phyloP scores from a whole-genome alignment of 30 jellyfish, hydroid and myxozoan genomes.

The Aurelia coerulea region DNA sequence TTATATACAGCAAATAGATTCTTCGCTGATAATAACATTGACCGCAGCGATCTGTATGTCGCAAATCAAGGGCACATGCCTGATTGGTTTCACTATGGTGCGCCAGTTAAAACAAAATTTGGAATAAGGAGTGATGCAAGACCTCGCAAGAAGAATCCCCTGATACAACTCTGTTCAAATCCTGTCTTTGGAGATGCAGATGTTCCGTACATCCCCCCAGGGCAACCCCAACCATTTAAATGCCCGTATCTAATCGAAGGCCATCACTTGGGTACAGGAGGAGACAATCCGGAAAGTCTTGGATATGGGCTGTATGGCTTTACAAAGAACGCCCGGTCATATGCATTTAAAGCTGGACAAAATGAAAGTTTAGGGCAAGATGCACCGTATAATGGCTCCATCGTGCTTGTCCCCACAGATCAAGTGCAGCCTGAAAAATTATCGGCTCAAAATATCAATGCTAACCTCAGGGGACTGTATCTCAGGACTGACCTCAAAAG shows the following conservation, averaged over 20 bases:
- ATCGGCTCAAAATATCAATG: not conserved
- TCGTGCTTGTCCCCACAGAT: slow-evolving; percentile 9
- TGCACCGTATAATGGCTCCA: slow-evolving; percentile 4
- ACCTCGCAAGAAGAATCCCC: not conserved
- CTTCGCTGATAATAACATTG: slow-evolving; percentile 1
- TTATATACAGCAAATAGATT: not conserved
- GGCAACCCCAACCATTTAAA: not conserved
- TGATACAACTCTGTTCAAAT: not conserved
- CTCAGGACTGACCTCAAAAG: not conserved
- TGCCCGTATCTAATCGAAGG: slow-evolving; percentile 30
- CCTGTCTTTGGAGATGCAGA: not conserved
- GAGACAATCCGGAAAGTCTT: not conserved
- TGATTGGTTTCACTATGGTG: not conserved
- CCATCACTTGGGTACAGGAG: not conserved
- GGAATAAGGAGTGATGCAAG: not conserved
- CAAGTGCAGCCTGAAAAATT: slow-evolving; percentile 3
- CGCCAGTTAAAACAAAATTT: not conserved
- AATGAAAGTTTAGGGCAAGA: not conserved
- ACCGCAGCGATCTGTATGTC: slow-evolving; percentile 1
- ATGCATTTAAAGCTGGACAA: not conserved
- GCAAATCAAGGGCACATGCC: slow-evolving; percentile 15
- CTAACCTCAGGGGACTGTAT: slow-evolving; percentile 3
- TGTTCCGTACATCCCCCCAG: not conserved
- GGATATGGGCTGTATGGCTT: slow-evolving; percentile 7
- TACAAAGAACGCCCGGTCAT: not conserved